Percentiles rank a stretch among this genome's conserved stretches.
These are phyloP conservation scores for Austrofundulus limnaeus DNA, from an alignment of 2,113 vertebrate species.

Conservation along the genomic window DNA sequence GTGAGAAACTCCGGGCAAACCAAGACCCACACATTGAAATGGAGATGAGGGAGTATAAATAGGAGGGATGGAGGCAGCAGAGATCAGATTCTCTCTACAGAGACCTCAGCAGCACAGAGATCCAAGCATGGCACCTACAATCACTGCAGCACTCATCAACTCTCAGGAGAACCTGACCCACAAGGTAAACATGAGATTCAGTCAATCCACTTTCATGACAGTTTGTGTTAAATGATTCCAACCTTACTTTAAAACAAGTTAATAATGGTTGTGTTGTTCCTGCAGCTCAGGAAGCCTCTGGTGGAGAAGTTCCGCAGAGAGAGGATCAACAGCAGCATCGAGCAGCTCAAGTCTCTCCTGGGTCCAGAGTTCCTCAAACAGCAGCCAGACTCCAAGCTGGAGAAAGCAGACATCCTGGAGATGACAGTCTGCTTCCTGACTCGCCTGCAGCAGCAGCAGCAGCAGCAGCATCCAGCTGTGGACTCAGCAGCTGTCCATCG, in stretches of 20 bases:
- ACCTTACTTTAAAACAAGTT: background rate
- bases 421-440: slow-evolving; percentile 62
- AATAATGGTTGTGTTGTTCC: slow-evolving; percentile 29
- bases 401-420: slow-evolving; percentile 75
- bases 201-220: background rate
- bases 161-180: slow-evolving; percentile 65
- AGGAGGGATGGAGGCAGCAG: slow-evolving; percentile 61
- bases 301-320: slow-evolving; percentile 74
- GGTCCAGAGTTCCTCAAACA: slow-evolving; percentile 62
- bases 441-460: slow-evolving; percentile 43
- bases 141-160: slow-evolving; percentile 52
- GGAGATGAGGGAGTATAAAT: slow-evolving; percentile 76
- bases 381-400: slow-evolving; percentile 70
- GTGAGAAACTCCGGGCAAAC: slow-evolving; percentile 74
- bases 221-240: background rate
- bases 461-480: slow-evolving; percentile 56
- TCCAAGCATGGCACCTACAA: slow-evolving; percentile 70
- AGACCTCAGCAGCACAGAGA: slow-evolving; percentile 65
- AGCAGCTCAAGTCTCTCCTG: slow-evolving; percentile 70
- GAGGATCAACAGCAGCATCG: slow-evolving; percentile 69
- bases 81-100: slow-evolving; percentile 62
- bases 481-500: slow-evolving; percentile 32
- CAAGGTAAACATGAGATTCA: slow-evolving; percentile 63
- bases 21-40: slow-evolving; percentile 78
- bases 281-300: slow-evolving; percentile 69